Conservation (phyloP, 1,140 invertebrate species). For the Drosophila ficusphila region DNA sequence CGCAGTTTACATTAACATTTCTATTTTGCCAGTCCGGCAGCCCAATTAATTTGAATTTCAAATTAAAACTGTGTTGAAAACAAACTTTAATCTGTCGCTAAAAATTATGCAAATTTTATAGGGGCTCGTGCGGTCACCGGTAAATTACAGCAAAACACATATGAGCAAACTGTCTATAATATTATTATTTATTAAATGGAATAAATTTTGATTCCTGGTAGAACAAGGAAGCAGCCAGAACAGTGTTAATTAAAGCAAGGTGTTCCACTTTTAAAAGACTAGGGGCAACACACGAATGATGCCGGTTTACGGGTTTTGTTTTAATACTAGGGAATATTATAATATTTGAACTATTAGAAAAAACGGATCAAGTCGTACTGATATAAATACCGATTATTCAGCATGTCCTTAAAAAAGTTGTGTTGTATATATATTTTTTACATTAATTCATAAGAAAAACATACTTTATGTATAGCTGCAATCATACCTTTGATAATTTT, state of each 20-base stretch:
- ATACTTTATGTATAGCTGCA: too few species aligned
- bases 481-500: too few species aligned
- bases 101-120: conserved; percentile 35
- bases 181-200: neutral
- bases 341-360: neutral
- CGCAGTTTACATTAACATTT: conserved; percentile 11
- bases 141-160: conserved; percentile 22
- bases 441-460: too few species aligned
- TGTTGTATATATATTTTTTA: too few species aligned
- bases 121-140: conserved; percentile 5
- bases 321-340: too few species aligned
- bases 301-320: too few species aligned
- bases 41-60: conserved; percentile 17
- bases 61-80: conserved; percentile 1
- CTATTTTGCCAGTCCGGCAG: neutral
- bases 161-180: neutral
- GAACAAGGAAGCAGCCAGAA: conserved; percentile 14
- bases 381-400: too few species aligned
- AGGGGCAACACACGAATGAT: neutral
- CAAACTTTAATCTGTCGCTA: conserved; percentile 2
- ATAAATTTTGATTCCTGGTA: conserved; percentile 12
- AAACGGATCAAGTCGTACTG: too few species aligned
- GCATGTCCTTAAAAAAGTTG: too few species aligned
- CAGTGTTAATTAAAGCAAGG: conserved; percentile 4
- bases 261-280: neutral